Conservation (phyloP, 1,140 invertebrate genomes). For the Goniozus legneri region DNA sequence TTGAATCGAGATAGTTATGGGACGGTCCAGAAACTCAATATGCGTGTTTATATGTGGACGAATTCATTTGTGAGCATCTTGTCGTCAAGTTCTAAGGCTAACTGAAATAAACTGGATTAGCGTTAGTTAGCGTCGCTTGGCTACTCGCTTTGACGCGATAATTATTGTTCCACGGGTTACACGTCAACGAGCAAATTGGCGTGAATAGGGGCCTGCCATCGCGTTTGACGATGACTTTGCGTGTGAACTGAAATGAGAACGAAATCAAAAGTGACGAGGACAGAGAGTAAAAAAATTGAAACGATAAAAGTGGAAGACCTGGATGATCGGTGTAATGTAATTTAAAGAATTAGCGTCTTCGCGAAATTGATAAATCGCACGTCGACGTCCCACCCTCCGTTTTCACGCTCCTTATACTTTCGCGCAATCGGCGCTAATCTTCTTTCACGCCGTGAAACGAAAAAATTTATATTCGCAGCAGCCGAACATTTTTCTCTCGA, state of each 20-base stretch:
- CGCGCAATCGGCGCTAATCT: slow-evolving; percentile 38
- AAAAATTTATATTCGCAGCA: no score
- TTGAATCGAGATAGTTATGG: no score
- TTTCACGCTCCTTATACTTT: not conserved
- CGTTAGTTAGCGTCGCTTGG: not conserved
- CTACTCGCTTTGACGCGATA: slow-evolving; percentile 14
- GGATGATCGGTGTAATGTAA: slow-evolving; percentile 33
- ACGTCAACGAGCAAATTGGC: slow-evolving; percentile 8
- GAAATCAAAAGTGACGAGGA: slow-evolving; percentile 17
- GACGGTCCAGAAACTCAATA: no score
- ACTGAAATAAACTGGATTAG: slow-evolving; percentile 20
- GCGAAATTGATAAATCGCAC: slow-evolving; percentile 43
- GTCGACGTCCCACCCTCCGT: slow-evolving; percentile 2
- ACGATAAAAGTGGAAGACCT: not conserved
- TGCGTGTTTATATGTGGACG: no score
- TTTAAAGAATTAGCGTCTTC: slow-evolving; percentile 39
- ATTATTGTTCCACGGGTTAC: slow-evolving; percentile 16
- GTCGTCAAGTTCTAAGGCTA: not conserved
- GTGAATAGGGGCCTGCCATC: slow-evolving; percentile 10
- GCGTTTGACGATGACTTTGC: slow-evolving; percentile 8
- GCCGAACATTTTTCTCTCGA: no score
- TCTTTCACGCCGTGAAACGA: no score
- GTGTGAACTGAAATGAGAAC: not conserved
- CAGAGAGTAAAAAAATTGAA: not conserved
- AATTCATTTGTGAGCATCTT: no score